These are phyloP conservation scores for Ascaphus truei DNA, from an alignment of 2,113 vertebrate genomes.

Conservation along the genomic window DNA sequence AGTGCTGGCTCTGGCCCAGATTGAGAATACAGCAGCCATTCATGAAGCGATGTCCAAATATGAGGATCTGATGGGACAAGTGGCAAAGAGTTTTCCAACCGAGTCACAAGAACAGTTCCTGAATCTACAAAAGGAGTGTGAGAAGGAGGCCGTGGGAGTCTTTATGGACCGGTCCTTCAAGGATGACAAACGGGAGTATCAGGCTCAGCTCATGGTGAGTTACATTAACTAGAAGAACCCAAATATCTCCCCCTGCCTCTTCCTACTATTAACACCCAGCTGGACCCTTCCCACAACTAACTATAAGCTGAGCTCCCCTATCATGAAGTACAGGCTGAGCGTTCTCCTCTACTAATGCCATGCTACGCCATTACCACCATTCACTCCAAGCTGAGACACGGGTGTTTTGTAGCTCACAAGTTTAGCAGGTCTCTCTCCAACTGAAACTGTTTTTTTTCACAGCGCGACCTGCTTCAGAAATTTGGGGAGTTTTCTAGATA, in stretches of 20 bases:
- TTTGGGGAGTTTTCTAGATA: neutral
- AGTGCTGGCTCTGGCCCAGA: constrained; percentile 43
- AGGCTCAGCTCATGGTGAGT: neutral
- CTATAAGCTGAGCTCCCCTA: no score
- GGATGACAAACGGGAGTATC: constrained; percentile 29
- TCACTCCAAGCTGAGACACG: no score
- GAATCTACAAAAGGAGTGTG: constrained; percentile 12
- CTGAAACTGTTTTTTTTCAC: neutral
- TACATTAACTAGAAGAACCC: no score
- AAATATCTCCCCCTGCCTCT: no score
- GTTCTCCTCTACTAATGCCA: no score
- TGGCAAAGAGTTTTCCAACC: constrained; percentile 9
- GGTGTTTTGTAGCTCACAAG: no score
- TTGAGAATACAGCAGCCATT: constrained; percentile 47
- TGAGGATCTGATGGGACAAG: neutral
- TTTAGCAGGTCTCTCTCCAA: no score
- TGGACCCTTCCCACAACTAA: no score
- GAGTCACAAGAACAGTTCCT: neutral
- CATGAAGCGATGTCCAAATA: constrained; percentile 40
- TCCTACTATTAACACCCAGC: no score
- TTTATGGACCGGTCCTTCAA: constrained; percentile 43
- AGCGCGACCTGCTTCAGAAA: neutral
- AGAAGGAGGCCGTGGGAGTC: constrained; percentile 8
- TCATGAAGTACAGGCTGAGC: no score
- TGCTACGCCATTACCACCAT: no score